Evolutionary conservation across 2,797 vertebrate genomes (phyloP), one percentile per base, ranked within the genome.

Genomic region (Bovichtus variegatus): DNA sequence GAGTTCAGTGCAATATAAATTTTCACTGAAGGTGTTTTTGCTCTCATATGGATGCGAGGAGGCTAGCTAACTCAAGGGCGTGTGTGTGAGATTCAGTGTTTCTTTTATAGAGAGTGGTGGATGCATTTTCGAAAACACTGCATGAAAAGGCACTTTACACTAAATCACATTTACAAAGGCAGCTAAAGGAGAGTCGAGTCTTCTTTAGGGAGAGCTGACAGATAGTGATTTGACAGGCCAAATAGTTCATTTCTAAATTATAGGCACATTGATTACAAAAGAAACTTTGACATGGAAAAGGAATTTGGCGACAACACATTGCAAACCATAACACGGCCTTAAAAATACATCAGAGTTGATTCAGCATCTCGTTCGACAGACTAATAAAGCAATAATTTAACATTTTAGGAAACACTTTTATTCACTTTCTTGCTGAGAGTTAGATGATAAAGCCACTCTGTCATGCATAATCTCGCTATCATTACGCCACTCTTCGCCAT

Each of bases 1-100:
- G 69, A 78, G 62, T 82, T 72, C 64, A 49, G 68, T 67, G 72
- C 51, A 76, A 51, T 60, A 57, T 50, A 78, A 77, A 58, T 72
- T 90, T 82, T 69, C 53, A 76, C 67, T 74, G 29, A 25, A 78
- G 61, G 74, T 82, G 72, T 65, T 81, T 80, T 53, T 41, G 41
- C 65, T 81, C 19, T 78, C 38, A 49, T 74, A 78, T 63, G 54
- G 58, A 68, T 78, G 64, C 65, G 25, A 80, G 6, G 19, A 54
- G 29, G 27, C 72, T 10, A 58, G 51, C 31, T 55, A 49, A 77
- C 64, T 71, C 53, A 79, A 87, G 76, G 77, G 74, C 63, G 31
- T 34, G 31, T 34, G 31, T 34, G 31, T 34, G 31, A 74, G 50
- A 31, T 41, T 44, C 9, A 44, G 21, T 38, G 44, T 65, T 53